phyloP scores from a whole-genome alignment of 1,140 invertebrate genomes.

The Brachionus rotundiformis region DNA sequence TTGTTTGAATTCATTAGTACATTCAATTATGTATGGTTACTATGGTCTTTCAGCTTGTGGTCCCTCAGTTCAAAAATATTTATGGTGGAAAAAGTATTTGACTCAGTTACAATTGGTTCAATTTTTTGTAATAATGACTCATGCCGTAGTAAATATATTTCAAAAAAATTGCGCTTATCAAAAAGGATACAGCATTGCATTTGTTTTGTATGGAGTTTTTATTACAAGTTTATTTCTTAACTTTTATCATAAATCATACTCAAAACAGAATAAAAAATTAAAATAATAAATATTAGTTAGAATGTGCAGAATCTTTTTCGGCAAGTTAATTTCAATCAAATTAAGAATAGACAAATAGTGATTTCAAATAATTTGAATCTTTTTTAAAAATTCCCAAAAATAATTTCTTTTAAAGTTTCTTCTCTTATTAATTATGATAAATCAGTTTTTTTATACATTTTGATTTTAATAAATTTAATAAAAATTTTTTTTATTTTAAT shows the following conservation, averaged over 20 bases:
- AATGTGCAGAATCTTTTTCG: neutral
- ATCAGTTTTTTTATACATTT: too few relatives aligned
- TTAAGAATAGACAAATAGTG: too few relatives aligned
- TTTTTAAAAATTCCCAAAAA: neutral
- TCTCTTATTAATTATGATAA: too few relatives aligned
- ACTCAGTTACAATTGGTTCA: constrained; percentile 59
- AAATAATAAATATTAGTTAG: neutral
- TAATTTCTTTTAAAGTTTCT: too few relatives aligned
- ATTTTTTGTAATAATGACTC: constrained; percentile 48
- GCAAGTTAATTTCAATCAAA: too few relatives aligned
- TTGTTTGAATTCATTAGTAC: constrained; percentile 73
- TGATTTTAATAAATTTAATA: too few relatives aligned
- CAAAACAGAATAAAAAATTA: neutral
- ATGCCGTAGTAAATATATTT: constrained; percentile 44
- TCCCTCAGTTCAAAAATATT: constrained; percentile 61
- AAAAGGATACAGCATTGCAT: constrained; percentile 46
- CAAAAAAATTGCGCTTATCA: constrained; percentile 34
- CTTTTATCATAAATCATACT: constrained; percentile 48
- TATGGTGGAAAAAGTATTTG: constrained; percentile 66
- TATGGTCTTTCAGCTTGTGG: constrained; percentile 71
- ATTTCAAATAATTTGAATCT: neutral
- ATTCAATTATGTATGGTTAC: constrained; percentile 78
- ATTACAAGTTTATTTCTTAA: constrained; percentile 43
- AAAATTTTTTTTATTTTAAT: too few relatives aligned
- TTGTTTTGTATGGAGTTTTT: constrained; percentile 43